Evolutionary conservation across 2,113 vertebrate species (phyloP).

Genomic region (Serinus canaria): DNA sequence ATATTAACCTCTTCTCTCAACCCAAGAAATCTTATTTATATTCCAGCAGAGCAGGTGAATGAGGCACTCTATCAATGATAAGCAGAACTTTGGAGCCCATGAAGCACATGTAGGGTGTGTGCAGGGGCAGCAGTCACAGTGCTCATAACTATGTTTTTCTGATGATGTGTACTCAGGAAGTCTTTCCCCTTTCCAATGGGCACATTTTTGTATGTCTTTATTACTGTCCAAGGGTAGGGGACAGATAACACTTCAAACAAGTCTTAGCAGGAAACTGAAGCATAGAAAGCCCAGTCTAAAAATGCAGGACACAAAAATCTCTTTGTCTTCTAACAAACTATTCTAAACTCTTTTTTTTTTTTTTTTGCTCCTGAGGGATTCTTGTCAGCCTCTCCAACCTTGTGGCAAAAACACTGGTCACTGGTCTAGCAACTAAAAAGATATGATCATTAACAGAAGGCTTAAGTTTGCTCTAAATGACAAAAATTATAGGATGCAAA

Average conservation of each 20-base stretch:
- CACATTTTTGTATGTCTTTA: background rate
- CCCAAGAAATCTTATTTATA: background rate
- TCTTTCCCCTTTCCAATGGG: background rate
- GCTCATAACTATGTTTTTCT: background rate
- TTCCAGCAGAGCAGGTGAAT: background rate
- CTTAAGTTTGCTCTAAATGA: background rate
- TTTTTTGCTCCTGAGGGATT: background rate
- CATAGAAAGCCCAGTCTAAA: background rate
- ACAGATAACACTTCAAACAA: background rate
- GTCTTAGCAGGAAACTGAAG: background rate
- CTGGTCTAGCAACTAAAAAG: background rate
- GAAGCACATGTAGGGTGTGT: background rate
- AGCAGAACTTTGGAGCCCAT: background rate
- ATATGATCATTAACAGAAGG: background rate
- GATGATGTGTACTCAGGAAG: background rate
- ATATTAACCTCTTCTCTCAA: constrained; percentile 26
- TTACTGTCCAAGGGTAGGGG: background rate
- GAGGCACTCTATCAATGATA: background rate
- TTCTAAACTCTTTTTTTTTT: background rate
- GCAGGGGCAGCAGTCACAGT: background rate
- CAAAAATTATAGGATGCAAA: background rate
- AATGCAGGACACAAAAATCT: background rate
- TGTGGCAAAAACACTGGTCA: background rate
- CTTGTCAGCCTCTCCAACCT: background rate
- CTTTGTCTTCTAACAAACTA: background rate